Conservation (phyloP, 2,797 vertebrate genomes). For the Iguana delicatissima region DNA sequence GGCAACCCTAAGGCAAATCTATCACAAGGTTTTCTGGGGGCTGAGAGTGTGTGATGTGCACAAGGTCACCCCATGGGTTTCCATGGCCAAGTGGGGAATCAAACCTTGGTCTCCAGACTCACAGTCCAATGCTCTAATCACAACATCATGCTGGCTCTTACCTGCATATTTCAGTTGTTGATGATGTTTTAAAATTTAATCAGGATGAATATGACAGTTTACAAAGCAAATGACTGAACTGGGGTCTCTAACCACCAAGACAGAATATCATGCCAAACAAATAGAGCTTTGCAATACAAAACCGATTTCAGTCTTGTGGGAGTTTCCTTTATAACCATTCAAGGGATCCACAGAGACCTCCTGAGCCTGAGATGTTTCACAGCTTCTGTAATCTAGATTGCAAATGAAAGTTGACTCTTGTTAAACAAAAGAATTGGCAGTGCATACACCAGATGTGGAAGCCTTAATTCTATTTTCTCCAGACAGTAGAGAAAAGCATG, state of each 20-base stretch:
- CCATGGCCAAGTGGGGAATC: too few species aligned
- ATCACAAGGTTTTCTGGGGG: too few species aligned
- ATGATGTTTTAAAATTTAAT: neutral
- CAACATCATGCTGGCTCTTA: neutral
- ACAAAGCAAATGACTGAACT: neutral
- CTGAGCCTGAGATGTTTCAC: slow-evolving; percentile 24
- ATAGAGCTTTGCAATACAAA: rapidly evolving
- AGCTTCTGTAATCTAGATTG: neutral
- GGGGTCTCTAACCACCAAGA: slow-evolving; percentile 19
- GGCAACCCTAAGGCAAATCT: too few species aligned
- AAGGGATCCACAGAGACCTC: neutral
- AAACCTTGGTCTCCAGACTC: too few species aligned
- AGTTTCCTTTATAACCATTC: neutral
- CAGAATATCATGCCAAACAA: neutral
- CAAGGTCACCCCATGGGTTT: too few species aligned
- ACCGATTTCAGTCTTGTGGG: neutral
- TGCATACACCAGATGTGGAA: neutral
- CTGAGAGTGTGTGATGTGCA: too few species aligned
- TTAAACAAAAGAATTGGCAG: neutral
- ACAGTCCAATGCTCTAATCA: too few species aligned
- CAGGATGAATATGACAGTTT: slow-evolving; percentile 19
- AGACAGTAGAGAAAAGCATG: slow-evolving; percentile 31
- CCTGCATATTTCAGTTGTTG: neutral
- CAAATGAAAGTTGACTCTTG: neutral
- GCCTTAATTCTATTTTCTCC: neutral